phyloP scores from a whole-genome alignment of 2,113 vertebrate species.

The Sitta europaea region DNA sequence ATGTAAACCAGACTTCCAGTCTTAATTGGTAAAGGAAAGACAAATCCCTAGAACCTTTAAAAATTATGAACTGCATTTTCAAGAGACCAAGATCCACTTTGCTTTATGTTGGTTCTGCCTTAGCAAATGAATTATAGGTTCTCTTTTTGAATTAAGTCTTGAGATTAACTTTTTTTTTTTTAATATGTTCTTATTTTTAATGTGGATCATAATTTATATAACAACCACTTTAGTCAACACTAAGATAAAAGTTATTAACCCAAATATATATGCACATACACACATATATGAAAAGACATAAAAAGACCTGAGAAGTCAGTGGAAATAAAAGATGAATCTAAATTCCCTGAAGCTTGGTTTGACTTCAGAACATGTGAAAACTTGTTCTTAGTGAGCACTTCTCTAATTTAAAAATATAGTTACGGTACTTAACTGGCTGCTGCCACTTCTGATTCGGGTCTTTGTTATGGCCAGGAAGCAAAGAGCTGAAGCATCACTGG shows the following conservation, averaged over 20 bases:
- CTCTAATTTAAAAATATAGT: background rate
- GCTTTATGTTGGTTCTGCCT: background rate
- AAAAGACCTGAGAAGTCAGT: background rate
- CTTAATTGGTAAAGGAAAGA: background rate
- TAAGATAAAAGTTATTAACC: background rate
- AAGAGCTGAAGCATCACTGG: background rate
- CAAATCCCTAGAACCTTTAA: background rate
- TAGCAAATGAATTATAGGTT: background rate
- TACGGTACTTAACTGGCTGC: background rate
- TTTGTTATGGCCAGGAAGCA: conserved; percentile 35
- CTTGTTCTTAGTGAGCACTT: background rate
- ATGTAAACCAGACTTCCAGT: background rate
- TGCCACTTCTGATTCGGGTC: conserved; percentile 15
- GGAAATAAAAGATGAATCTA: background rate
- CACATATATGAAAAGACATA: background rate
- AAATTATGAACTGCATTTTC: background rate
- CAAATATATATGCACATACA: background rate
- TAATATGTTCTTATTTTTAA: background rate
- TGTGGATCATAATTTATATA: background rate
- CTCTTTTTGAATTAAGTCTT: background rate
- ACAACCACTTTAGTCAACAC: background rate
- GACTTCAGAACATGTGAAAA: background rate
- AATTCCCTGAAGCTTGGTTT: background rate
- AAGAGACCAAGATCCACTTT: background rate
- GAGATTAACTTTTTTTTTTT: background rate